Evolutionary conservation across 2,113 vertebrate species (phyloP), one percentile per base, ranked within the genome.

Genomic region (Petrocephalus microphthalmus): DNA sequence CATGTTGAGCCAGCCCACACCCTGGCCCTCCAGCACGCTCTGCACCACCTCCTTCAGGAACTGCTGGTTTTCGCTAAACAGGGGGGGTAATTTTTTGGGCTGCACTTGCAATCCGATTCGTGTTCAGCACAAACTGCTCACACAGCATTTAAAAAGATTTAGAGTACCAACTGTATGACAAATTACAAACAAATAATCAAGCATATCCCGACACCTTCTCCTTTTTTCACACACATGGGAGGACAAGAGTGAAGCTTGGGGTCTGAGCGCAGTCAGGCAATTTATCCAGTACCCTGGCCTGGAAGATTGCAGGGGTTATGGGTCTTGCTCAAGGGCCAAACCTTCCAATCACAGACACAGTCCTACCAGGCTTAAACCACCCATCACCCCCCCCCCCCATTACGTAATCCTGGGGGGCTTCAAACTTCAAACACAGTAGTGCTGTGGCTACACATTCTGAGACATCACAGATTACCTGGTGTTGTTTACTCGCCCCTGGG

Each of bases 1-100:
- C 97, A 99, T 97, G 92, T 98, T 99, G 89, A 99, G 96, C 98
- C 98, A 99, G 90, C 98, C 98, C 1, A 99, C 98, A 0, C 98
- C 98, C 93, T 99, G 98, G 86, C 98, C 98, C 0, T 99, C 98
- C 1, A 99, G 95, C 89, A 99, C 98, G 0, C 97, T 96, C 93
- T 98, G 96, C 4, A 99, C 98, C 91, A 99, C 97, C 82, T 99
- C 98, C 94, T 99, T 99, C 92, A 99, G 93, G 94, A 99, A 99
- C 93, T 99, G 98, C 93, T 99, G 98, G 94, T 99, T 99, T 94
- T 99, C 98, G 90, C 98, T 99, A 92, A 2, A 22, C 20, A 25
- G 67, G 47, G 17, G 89, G 47, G 0, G 87, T 60, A 22, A 67
- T 42, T 78, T 42, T 5, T 78, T 37, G 71, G 4, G 71, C 6